Evolutionary conservation across 2,113 vertebrate genomes (phyloP), one percentile per base, ranked within the genome.

Genomic region (Chloropsis cyanopogon): DNA sequence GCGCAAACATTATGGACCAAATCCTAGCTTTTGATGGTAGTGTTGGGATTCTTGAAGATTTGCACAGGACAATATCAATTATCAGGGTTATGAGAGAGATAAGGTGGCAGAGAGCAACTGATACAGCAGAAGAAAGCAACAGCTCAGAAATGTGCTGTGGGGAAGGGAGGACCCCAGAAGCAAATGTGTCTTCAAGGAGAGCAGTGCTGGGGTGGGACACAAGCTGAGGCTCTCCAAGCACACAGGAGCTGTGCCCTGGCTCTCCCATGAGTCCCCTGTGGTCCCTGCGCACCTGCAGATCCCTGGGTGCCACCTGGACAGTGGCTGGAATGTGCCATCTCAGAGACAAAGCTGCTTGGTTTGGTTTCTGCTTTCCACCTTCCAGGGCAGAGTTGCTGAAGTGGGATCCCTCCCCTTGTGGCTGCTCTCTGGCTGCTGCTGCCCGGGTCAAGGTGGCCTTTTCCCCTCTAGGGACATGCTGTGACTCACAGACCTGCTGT

Each of bases 231-330:
- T 25, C 33, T 56, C 13, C 64, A 5, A 13, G 57, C 26, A 4
- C 26, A 2, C 14, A 6, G 4, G 10, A 29, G 35, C 7, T 33
- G 44, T 7, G 19, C 72, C 25, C 0, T 2, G 25, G 33, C 39
- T 10, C 39, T 52, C 65, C 9, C 0, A 0, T 4, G 10, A 12
- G 42, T 29, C 7, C 33, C 5, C 3, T 19, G 33, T 2, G 3
- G 31, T 49, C 28, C 31, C 11, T 13, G 18, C 11, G 9, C 2
- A 5, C 56, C 33, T 28, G 53, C 17, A 23, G 31, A 18, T 47
- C 39, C 63, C 59, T 0, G 2, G 22, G 18, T 18, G 41, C 53
- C 33, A 7, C 29, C 52, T 14, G 56, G 18, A 12, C 37, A 25
- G 29, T 5, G 5, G n/a, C 4, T 50, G 70, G 47, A 35, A 57